Evolutionary conservation across 1,140 invertebrate genomes (phyloP), one percentile per base, ranked within the genome.

Genomic region (Solenopsis fugax): DNA sequence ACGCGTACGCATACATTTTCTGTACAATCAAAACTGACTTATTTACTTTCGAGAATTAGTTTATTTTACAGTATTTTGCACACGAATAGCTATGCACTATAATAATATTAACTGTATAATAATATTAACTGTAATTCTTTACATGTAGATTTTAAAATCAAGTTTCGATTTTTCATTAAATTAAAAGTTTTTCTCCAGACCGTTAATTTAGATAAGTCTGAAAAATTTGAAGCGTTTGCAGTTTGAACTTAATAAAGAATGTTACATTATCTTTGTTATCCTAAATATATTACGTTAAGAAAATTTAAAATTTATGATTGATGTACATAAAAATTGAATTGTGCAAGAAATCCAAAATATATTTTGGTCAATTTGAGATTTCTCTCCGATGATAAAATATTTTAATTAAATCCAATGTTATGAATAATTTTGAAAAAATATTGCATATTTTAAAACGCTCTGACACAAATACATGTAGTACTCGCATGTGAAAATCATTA

Each of bases 1-100:
- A 84, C 62, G 37, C 34, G 71, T 56, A 54, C 13, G 48, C 48
- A 56, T 60, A 84, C 56, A 50, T 73, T 75, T 84, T 50, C 56
- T 18, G 24, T 45, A 41, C 56, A 60, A 60, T 60, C 80, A 60
- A 73, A 84, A 84, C 18, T 84, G 9, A 48, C 54, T 37, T 73
- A 48, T 73, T 73, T 84, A 75, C 54, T 48, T 24, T 50, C 29
- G 24, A 2, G 0, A 62, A 60, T 84, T 71, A 24, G 50, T 81
- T 71, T 81, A 81, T 29, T 71, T 41, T 41, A n/a, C 24, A 73
- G n/a, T 48, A 50, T 60, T 62, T 60, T 4, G 5, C 18, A 5
- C 12, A 5, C 12, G 10, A 34, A 72, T 21, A 48, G 29, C 67
- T 48, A 9, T 29, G 16, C n/a, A n/a, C 13, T n/a, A 5, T 24